Evolutionary conservation across 2,113 vertebrate species (phyloP).

Genomic region (Heterotilapia buettikoferi): DNA sequence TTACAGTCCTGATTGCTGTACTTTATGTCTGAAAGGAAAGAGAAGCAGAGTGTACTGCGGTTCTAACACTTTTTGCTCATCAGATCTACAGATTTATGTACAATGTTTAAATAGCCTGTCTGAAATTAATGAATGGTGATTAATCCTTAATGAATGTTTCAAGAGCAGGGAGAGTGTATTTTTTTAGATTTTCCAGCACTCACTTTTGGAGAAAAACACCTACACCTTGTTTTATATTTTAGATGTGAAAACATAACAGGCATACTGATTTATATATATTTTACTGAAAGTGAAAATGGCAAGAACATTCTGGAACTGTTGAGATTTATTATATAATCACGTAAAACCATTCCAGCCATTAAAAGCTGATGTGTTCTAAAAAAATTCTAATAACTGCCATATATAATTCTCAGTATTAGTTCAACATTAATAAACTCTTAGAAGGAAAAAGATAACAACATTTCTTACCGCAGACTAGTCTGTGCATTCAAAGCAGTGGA

Average conservation of each 20-base stretch:
- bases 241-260: background rate
- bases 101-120: background rate
- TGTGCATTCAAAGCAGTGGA: background rate
- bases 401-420: background rate
- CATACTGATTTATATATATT: background rate
- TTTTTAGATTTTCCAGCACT: background rate
- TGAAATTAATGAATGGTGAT: background rate
- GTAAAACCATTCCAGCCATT: background rate
- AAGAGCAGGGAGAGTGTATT: background rate
- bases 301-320: background rate
- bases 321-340: background rate
- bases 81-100: background rate
- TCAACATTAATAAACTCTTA: background rate
- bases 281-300: background rate
- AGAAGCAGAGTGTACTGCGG: background rate
- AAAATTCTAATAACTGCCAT: background rate
- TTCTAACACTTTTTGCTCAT: background rate
- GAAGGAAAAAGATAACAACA: background rate
- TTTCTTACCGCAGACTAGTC: background rate
- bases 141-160: background rate
- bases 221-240: background rate
- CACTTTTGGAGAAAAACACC: background rate
- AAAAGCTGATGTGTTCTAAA: background rate
- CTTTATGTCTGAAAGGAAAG: background rate
- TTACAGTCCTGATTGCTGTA: background rate